A percentile compares a stretch with the other conserved stretches of the same genome.
Evolutionary conservation across 2,888 invertebrate genomes (phyloP).

Genomic region (Chloroclysta siterata): DNA sequence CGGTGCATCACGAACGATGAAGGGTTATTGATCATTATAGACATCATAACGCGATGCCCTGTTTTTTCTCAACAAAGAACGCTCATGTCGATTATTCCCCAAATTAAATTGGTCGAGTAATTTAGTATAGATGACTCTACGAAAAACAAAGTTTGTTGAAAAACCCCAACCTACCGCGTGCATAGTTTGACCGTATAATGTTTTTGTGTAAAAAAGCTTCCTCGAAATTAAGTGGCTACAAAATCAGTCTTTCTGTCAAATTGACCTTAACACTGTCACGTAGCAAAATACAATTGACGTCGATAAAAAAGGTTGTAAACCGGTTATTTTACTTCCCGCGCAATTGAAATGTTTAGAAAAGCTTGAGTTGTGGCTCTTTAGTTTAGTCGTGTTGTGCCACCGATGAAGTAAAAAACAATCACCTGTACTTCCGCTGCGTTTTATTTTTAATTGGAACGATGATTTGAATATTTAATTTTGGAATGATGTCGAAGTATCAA

Average conservation of each 20-base stretch:
- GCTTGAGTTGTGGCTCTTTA: constrained; percentile 36
- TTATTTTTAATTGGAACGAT: constrained; percentile 58
- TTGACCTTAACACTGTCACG: constrained; percentile 74
- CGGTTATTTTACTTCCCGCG: constrained; percentile 38
- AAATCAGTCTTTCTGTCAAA: constrained; percentile 63
- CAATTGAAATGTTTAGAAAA: constrained; percentile 33
- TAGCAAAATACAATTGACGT: constrained; percentile 57
- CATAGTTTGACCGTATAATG: constrained; percentile 63
- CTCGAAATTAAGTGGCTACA: constrained; percentile 26
- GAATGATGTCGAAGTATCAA: constrained; percentile 47
- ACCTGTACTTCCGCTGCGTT: constrained; percentile 64
- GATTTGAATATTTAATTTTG: constrained; percentile 60
- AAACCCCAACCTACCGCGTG: constrained; percentile 69
- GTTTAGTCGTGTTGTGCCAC: constrained; percentile 34
- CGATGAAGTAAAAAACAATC: constrained; percentile 49
- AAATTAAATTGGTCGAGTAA: constrained; percentile 57
- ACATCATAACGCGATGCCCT: constrained; percentile 66
- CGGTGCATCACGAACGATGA: constrained; percentile 70
- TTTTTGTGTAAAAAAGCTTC: constrained; percentile 44
- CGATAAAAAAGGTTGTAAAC: constrained; percentile 52
- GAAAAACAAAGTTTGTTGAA: constrained; percentile 46
- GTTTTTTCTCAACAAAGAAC: constrained; percentile 61
- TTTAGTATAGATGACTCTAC: constrained; percentile 49
- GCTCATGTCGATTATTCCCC: constrained; percentile 62
- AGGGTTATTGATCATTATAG: constrained; percentile 79